A percentile compares a stretch with the other conserved stretches of the same genome.
phyloP scores from a whole-genome alignment of 1,140 invertebrate species.

The Cydia fagiglandana region DNA sequence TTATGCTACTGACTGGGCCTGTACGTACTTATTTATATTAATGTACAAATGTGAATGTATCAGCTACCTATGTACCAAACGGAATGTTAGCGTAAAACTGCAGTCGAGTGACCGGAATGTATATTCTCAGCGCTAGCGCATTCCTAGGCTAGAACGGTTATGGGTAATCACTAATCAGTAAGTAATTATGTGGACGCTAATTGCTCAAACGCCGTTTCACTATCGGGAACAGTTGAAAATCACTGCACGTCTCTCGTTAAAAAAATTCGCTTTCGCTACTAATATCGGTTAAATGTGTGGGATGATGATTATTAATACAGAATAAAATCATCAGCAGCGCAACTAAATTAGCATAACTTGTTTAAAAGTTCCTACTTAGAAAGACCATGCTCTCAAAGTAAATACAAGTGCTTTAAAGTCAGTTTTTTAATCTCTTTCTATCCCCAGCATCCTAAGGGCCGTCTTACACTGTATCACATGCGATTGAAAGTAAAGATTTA shows the following conservation, averaged over 20 bases:
- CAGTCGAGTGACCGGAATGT: slow-evolving; percentile 2
- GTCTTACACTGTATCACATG: slow-evolving; percentile 16
- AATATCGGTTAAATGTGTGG: slow-evolving; percentile 2
- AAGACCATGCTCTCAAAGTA: slow-evolving; percentile 1
- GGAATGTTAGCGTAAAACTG: slow-evolving; percentile 1
- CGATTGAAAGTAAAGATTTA: slow-evolving; percentile 47
- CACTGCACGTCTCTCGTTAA: background rate
- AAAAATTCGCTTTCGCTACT: slow-evolving; percentile 24
- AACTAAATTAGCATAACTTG: slow-evolving; percentile 25
- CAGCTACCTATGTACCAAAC: background rate
- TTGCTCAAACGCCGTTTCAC: background rate
- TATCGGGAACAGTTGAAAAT: background rate
- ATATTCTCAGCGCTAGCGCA: background rate
- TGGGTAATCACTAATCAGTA: slow-evolving; percentile 11
- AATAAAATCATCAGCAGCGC: slow-evolving; percentile 11
- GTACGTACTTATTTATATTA: too few species aligned
- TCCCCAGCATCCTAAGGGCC: slow-evolving; percentile 26
- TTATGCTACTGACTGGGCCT: too few species aligned
- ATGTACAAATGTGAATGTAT: background rate
- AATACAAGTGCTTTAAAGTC: slow-evolving; percentile 25
- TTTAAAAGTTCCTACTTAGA: slow-evolving; percentile 28
- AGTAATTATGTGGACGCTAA: slow-evolving; percentile 1
- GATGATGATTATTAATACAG: slow-evolving; percentile 11
- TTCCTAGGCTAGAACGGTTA: slow-evolving; percentile 12
- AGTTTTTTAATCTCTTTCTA: slow-evolving; percentile 4